Evolutionary conservation across 1,140 invertebrate genomes (phyloP), one percentile per base, ranked within the genome.

Genomic region (Phymastichus coffea): DNA sequence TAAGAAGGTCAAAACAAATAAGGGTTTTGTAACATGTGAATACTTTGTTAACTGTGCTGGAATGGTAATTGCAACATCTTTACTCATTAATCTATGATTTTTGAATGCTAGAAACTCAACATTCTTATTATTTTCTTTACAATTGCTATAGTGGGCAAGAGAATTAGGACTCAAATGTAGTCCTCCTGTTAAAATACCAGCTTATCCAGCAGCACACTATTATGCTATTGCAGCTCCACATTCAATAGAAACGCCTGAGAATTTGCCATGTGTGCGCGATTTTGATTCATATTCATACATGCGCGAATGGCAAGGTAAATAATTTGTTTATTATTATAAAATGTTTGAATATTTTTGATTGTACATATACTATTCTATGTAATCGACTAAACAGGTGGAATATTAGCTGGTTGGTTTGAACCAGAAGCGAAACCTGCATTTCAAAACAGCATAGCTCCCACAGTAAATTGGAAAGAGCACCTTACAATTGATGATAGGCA

Each of bases 41-140:
- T 86, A 86, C 73, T 88, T 91, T 71, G 81, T 90, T 7, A 89
- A 90, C 72, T 87, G 86, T 76, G 83, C 87, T 61, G 89, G 88
- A 65, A 86, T 89, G 87, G 85, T 87, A 74, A 76, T n/a, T n/a
- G n/a, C n/a, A n/a, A 49, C 3, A 38, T 35, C n/a, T 38, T 25
- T 33, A 35, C 35, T 41, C 28, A 57, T 28, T 26, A 54, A 37
- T 69, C n/a, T n/a, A n/a, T n/a, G 30, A 6, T 14, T 37, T 37
- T 35, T 30, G 15, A 43, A 23, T 54, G 48, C 46, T 44, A 20
- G 37, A 17, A 41, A 48, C 22, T n/a, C n/a, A n/a, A n/a, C n/a
- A n/a, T n/a, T n/a, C n/a, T n/a, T n/a, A n/a, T n/a, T n/a, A n/a
- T n/a, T n/a, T n/a, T n/a, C n/a, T n/a, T n/a, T n/a, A n/a, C n/a